phyloP scores from a whole-genome alignment of 2,797 vertebrate species.

The Hirundo rustica region DNA sequence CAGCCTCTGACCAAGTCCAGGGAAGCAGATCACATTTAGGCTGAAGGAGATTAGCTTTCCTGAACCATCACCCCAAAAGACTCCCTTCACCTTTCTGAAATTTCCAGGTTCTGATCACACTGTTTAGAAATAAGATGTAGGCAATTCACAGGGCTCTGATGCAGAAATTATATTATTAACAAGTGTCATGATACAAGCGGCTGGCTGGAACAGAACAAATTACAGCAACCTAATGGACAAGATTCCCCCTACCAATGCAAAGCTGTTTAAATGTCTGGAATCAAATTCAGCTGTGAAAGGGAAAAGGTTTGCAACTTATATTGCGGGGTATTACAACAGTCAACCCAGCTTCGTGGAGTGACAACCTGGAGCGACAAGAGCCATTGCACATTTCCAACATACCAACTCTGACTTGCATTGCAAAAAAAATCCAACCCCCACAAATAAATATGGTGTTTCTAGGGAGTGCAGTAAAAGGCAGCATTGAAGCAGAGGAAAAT shows the following conservation, averaged over 20 bases:
- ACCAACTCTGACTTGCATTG: not conserved
- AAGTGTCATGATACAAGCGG: not conserved
- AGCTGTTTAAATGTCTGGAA: not conserved
- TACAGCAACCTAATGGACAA: not conserved
- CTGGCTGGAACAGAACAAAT: not conserved
- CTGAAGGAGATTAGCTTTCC: not conserved
- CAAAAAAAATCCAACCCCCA: not conserved
- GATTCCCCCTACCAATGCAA: not conserved
- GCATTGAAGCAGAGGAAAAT: slow-evolving; percentile 26
- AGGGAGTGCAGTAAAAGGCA: not conserved
- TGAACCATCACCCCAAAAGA: not conserved
- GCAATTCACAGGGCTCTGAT: not conserved
- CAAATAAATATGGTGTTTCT: not conserved
- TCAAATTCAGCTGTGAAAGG: not conserved
- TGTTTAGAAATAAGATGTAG: not conserved
- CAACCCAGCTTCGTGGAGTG: fast-evolving
- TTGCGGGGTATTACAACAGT: not conserved
- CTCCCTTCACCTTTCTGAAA: not conserved
- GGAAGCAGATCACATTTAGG: not conserved
- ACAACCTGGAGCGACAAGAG: not conserved
- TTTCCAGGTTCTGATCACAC: not conserved
- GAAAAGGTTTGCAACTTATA: not conserved
- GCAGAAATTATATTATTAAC: not conserved
- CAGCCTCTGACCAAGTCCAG: not conserved
- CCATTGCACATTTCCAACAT: not conserved